phyloP scores from a whole-genome alignment of 2,797 vertebrate species.

The Denticeps clupeoides region DNA sequence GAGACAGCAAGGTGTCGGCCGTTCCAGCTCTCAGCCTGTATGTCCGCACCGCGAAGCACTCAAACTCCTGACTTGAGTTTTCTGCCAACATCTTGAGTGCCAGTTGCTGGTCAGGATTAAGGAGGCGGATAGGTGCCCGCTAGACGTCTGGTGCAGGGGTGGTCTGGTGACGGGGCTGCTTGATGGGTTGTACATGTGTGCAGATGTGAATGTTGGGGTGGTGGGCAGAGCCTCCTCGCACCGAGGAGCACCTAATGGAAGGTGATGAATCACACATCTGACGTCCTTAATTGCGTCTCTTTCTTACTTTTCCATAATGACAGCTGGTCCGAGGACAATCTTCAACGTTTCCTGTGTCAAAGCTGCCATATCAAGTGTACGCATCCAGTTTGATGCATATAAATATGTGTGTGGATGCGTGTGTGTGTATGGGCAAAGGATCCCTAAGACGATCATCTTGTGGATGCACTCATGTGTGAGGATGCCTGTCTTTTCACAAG shows the following conservation, averaged over 20 bases:
- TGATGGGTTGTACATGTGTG: constrained; percentile 41
- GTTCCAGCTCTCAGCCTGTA: too few species aligned
- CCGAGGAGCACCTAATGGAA: constrained; percentile 74
- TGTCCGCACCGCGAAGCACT: too few species aligned
- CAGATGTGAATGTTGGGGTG: constrained; percentile 65
- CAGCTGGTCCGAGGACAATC: constrained; percentile 79
- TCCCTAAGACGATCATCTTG: neutral
- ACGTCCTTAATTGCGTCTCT: constrained; percentile 84
- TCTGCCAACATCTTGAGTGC: too few species aligned
- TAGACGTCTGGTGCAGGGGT: neutral
- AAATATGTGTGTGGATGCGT: neutral
- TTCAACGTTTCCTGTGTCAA: constrained; percentile 46
- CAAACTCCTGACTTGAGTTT: too few species aligned
- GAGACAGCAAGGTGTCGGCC: constrained; percentile 41
- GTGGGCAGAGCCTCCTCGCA: constrained; percentile 69
- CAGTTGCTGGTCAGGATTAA: constrained; percentile 7
- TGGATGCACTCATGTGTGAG: constrained; percentile 6
- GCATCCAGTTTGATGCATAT: constrained; percentile 15
- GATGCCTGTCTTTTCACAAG: constrained; percentile 11
- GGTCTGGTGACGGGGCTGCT: constrained; percentile 19
- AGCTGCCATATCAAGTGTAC: constrained; percentile 66
- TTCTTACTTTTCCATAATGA: constrained; percentile 76
- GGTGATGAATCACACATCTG: constrained; percentile 78
- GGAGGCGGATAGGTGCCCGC: neutral
- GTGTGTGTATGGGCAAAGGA: constrained; percentile 6